Evolutionary conservation across 2,888 invertebrate species (phyloP).

Genomic region (Elmis aenea): DNA sequence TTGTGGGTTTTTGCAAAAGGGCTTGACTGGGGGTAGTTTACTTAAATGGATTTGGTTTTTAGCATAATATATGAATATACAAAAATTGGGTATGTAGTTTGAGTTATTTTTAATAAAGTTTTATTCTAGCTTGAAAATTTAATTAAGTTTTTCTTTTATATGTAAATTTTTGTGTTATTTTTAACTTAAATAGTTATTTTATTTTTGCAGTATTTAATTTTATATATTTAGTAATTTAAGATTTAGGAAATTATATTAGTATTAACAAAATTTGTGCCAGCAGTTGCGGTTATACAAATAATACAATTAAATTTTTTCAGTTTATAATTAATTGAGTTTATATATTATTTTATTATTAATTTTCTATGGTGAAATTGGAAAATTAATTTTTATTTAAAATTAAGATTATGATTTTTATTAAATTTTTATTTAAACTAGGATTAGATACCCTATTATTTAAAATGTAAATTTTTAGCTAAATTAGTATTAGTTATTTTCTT

Average conservation of each 20-base stretch:
- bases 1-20: too few relatives aligned
- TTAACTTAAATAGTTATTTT: slow-evolving; percentile 47
- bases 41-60: too few relatives aligned
- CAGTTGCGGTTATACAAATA: slow-evolving; percentile 65
- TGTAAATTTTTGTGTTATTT: slow-evolving; percentile 51
- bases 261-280: slow-evolving; percentile 64
- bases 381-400: slow-evolving; percentile 37
- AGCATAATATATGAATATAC: too few relatives aligned
- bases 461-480: slow-evolving; percentile 47
- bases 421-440: slow-evolving; percentile 55
- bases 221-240: slow-evolving; percentile 57
- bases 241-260: slow-evolving; percentile 56
- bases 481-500: slow-evolving; percentile 57
- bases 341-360: slow-evolving; percentile 42
- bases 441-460: slow-evolving; percentile 66
- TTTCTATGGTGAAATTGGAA: slow-evolving; percentile 57
- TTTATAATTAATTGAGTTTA: slow-evolving; percentile 43
- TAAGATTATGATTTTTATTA: slow-evolving; percentile 46
- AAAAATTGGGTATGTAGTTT: too few relatives aligned
- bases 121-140: slow-evolving; percentile 50
- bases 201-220: slow-evolving; percentile 49
- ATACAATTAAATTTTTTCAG: slow-evolving; percentile 54
- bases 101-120: slow-evolving; percentile 39
- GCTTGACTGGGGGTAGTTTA: too few relatives aligned
- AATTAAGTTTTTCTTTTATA: slow-evolving; percentile 53